A percentile compares a stretch with the other conserved stretches of the same genome.
These are phyloP conservation scores for Camelus bactrianus DNA, from an alignment of 2,113 vertebrate genomes.

Conservation along the genomic window DNA sequence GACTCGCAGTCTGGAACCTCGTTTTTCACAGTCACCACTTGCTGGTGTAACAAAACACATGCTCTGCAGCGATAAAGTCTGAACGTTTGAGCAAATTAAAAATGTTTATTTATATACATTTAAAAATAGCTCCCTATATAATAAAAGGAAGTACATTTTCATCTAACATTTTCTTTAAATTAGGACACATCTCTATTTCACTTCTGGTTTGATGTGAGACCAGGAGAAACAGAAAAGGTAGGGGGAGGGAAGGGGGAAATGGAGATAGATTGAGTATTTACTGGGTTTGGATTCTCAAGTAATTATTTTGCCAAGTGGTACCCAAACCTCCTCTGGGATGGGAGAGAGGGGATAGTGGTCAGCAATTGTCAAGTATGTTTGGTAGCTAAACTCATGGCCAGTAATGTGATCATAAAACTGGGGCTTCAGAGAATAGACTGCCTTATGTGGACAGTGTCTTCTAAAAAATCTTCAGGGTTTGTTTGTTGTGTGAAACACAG, in stretches of 20 bases:
- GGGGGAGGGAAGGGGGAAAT: neutral
- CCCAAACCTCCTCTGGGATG: neutral
- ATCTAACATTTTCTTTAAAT: constrained; percentile 70
- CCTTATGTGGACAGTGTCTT: neutral
- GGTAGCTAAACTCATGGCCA: neutral
- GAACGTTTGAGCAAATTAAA: constrained; percentile 73
- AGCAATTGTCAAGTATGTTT: neutral
- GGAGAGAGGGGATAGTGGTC: neutral
- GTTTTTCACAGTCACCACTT: constrained; percentile 47
- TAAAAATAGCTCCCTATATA: constrained; percentile 81
- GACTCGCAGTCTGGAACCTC: constrained; percentile 59
- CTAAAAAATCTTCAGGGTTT: neutral
- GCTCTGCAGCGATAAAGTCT: constrained; percentile 58
- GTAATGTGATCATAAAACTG: neutral
- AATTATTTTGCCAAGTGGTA: neutral
- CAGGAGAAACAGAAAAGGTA: neutral
- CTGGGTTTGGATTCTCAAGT: neutral
- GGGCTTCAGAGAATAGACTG: neutral
- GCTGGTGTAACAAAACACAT: constrained; percentile 66
- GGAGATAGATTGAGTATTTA: neutral
- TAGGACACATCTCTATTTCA: constrained; percentile 46
- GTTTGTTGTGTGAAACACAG: neutral
- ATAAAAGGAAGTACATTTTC: constrained; percentile 78
- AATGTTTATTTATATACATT: constrained; percentile 82
- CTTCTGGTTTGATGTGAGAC: constrained; percentile 45